These are phyloP conservation scores for Bedellia somnulentella DNA, from an alignment of 2,888 invertebrate species.

Conservation along the genomic window DNA sequence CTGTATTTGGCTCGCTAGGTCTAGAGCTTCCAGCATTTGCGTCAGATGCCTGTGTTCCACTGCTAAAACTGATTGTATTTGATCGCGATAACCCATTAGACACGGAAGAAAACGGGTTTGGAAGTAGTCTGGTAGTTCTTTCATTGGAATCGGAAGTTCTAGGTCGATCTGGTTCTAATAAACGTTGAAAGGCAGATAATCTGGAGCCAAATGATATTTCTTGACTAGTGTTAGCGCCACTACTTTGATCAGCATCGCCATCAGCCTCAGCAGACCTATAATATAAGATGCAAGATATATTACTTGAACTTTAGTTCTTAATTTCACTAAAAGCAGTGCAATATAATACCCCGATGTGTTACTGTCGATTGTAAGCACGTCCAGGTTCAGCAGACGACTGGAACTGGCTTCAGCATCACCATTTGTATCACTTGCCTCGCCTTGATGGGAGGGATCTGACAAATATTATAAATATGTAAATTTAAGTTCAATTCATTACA, in stretches of 20 bases:
- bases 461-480: no score
- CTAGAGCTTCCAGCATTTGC: background rate
- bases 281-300: background rate
- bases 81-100: constrained; percentile 17
- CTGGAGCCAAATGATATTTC: constrained; percentile 43
- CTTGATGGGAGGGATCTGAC: no score
- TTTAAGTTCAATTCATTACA: no score
- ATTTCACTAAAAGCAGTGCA: no score
- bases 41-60: constrained; percentile 13
- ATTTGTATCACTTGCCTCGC: constrained; percentile 12
- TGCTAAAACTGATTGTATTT: constrained; percentile 18
- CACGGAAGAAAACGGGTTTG: constrained; percentile 40
- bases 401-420: constrained; percentile 17
- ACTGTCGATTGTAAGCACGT: constrained; percentile 33
- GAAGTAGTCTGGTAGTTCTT: constrained; percentile 28
- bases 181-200: constrained; percentile 43
- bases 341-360: no score
- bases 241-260: no score
- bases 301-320: background rate
- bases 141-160: constrained; percentile 19
- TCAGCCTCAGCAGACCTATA: constrained; percentile 5
- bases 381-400: constrained; percentile 33
- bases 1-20: background rate
- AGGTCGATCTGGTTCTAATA: constrained; percentile 23
- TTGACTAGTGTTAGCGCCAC: no score